Base-by-base conservation (phyloP, 2,797 vertebrate genomes). In the Crocodylus rhombifer region DNA sequence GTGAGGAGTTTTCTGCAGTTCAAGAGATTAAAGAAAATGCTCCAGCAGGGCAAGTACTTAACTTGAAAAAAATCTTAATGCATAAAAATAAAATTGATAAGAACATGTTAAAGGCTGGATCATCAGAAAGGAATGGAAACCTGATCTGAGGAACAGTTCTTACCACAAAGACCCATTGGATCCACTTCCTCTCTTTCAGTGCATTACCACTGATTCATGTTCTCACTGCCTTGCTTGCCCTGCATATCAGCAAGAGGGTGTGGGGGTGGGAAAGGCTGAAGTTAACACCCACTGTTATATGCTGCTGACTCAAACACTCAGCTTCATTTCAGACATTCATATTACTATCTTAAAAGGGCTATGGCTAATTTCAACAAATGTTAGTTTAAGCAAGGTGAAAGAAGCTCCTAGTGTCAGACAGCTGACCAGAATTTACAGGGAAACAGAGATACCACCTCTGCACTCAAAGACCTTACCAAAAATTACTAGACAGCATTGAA, bases 11-110 rank as follows among this genome's bases (percentile, higher is more conserved):
- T 74, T 60, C 55, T 26, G 6, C 57, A 88, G 56, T 36, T 6
- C 69, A 9, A 30, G 77, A 18, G 16, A 30, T 58, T 1, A 9
- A 21, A 81, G 33, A 65, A 64, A n/a, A 56, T 23, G 55, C 21
- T 84, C 79, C 64, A 77, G 25, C 63, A 7, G 17, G 30, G 5
- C 77, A 62, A 85, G 82, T 11, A 88, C 78, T 62, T 87, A n/a
- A 55, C 92, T 79, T 28, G 77, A 58, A 77, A 88, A 42, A 56
- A 36, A 85, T 74, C 77, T 76, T 26, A 84, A 58, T 4, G 76
- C 81, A 57, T 51, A 76, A 86, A 88, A 93, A 84, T 82, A 89
- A 69, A 91, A 61, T 58, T 14, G 58, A 77, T 86, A 77, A 73
- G 77, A 2, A 33, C 26, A n/a, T 21, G 78, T 25, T 62, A 76